These are phyloP conservation scores for Mesorhabditis spiculigera DNA, from an alignment of 2,888 invertebrate genomes.

Conservation along the genomic window DNA sequence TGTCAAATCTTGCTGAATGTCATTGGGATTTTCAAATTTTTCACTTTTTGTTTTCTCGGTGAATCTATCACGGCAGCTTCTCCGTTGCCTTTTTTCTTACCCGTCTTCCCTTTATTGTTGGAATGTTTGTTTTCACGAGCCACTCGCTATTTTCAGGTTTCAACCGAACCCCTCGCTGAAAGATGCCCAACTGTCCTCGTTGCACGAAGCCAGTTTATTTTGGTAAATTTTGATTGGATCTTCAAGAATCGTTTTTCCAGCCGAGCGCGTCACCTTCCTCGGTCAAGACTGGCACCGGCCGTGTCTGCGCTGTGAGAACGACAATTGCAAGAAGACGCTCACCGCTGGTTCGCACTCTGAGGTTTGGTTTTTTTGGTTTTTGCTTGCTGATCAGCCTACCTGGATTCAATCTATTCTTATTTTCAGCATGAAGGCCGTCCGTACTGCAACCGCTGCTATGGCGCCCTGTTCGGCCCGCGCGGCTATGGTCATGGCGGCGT, in stretches of 20 bases:
- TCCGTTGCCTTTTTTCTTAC: not conserved
- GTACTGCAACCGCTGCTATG: constrained; percentile 73
- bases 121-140: not conserved
- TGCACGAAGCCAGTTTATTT: constrained; percentile 57
- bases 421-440: constrained; percentile 70
- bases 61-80: not conserved
- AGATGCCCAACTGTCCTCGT: constrained; percentile 53
- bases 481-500: constrained; percentile 61
- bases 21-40: too few species aligned
- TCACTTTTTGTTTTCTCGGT: too few species aligned
- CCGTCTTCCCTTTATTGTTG: not conserved
- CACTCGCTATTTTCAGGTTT: not conserved
- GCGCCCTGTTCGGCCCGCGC: constrained; percentile 70
- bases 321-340: constrained; percentile 72
- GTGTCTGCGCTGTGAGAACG: constrained; percentile 68
- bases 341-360: constrained; percentile 71
- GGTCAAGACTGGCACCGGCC: constrained; percentile 73
- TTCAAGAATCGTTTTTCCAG: constrained; percentile 58
- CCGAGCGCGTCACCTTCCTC: constrained; percentile 71
- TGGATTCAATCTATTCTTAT: not conserved
- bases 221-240: constrained; percentile 33
- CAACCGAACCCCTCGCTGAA: constrained; percentile 5
- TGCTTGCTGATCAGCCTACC: not conserved
- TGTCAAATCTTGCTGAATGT: too few species aligned
- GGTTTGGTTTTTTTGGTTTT: constrained; percentile 32